These are phyloP conservation scores for Rhea pennata DNA, from an alignment of 2,113 vertebrate species.

Conservation along the genomic window DNA sequence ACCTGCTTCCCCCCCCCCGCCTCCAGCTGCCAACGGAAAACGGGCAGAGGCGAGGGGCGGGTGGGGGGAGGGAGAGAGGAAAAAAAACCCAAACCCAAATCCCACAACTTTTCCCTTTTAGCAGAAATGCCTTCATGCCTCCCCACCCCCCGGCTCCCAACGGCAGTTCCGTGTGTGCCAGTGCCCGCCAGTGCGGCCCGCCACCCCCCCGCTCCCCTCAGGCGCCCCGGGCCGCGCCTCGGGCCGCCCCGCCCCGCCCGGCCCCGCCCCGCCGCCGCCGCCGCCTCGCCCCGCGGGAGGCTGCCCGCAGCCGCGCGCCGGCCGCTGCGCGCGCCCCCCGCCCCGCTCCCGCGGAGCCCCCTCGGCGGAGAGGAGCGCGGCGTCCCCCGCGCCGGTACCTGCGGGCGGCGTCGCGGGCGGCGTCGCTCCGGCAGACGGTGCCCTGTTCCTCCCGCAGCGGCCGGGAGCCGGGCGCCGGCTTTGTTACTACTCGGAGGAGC, in stretches of 20 bases:
- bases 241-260: neutral
- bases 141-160: no score
- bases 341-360: no score
- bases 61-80: no score
- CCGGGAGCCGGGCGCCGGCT: slow-evolving; percentile 14
- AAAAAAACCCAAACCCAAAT: no score
- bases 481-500: slow-evolving; percentile 65
- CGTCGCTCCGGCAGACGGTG: neutral
- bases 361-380: neutral
- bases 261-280: neutral
- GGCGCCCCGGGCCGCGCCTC: neutral
- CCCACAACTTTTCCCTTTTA: no score
- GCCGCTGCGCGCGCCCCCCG: neutral
- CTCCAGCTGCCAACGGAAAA: neutral
- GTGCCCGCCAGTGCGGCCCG: no score
- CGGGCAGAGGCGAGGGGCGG: neutral
- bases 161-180: no score
- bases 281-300: neutral
- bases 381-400: slow-evolving; percentile 24
- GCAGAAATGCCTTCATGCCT: no score
- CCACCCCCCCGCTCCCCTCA: neutral
- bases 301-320: no score
- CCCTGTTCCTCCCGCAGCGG: neutral
- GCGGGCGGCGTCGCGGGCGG: neutral
- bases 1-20: neutral